Evolutionary conservation across 2,888 invertebrate species (phyloP).

Genomic region (Hirtodrosophila alboralis): DNA sequence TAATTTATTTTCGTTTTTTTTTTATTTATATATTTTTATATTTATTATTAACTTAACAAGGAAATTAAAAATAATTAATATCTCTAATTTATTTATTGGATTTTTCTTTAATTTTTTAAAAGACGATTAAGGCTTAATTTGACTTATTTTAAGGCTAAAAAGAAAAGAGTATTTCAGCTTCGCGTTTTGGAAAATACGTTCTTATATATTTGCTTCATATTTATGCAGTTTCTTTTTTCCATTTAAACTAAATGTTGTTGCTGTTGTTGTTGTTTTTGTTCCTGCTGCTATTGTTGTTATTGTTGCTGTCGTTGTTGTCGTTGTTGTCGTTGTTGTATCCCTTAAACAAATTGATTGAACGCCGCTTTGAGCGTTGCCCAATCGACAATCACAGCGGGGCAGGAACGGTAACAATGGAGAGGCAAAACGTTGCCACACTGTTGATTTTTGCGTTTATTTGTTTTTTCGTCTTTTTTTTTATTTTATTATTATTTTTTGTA

Average conservation of each 20-base stretch:
- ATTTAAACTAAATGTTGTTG: constrained; percentile 14
- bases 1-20: too few species aligned
- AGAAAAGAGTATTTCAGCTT: constrained; percentile 20
- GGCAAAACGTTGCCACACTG: constrained; percentile 55
- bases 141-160: neutral
- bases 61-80: too few species aligned
- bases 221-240: neutral
- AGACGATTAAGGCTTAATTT: too few species aligned
- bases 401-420: constrained; percentile 33
- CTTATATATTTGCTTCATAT: neutral
- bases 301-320: constrained; percentile 16
- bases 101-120: too few species aligned
- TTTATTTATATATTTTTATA: too few species aligned
- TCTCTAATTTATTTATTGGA: too few species aligned
- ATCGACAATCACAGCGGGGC: constrained; percentile 8
- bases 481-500: constrained; percentile 5
- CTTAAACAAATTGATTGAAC: constrained; percentile 55
- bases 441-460: constrained; percentile 62
- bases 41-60: too few species aligned
- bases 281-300: too few species aligned
- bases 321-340: constrained; percentile 13
- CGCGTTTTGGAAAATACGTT: constrained; percentile 7
- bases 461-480: constrained; percentile 27
- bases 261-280: constrained; percentile 12
- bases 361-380: constrained; percentile 26